phyloP scores from a whole-genome alignment of 2,797 vertebrate genomes.

The Anas bahamensis region DNA sequence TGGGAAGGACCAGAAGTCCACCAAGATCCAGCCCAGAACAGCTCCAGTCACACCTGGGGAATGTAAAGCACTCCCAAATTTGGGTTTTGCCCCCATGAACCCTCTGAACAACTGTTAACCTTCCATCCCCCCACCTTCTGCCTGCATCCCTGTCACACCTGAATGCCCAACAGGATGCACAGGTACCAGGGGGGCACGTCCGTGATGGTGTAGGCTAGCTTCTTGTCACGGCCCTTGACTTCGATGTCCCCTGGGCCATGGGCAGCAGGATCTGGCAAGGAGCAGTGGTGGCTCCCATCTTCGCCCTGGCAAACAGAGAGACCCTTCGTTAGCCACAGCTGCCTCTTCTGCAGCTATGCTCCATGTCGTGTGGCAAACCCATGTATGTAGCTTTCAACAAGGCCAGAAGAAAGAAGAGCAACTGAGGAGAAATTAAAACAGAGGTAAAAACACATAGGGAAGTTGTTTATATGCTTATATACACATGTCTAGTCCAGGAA shows the following conservation, averaged over 20 bases:
- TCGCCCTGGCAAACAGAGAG: constrained; percentile 76
- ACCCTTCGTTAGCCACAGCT: not conserved
- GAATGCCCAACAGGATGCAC: constrained; percentile 93
- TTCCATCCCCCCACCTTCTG: not conserved
- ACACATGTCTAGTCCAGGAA: not conserved
- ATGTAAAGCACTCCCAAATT: not conserved
- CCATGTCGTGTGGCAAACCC: not conserved
- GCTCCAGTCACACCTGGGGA: not conserved
- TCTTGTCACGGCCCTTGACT: constrained; percentile 39
- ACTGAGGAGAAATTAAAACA: not conserved
- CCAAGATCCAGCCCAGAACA: not conserved
- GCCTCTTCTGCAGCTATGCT: rapidly evolving
- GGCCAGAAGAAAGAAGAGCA: not conserved
- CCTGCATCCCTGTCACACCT: constrained; percentile 77
- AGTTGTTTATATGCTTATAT: not conserved
- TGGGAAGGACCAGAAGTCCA: not conserved
- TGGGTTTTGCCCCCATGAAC: not conserved
- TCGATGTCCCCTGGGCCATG: not conserved
- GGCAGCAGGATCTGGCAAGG: constrained; percentile 44
- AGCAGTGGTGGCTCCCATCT: constrained; percentile 71
- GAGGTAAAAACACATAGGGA: not conserved
- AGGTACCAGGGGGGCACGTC: constrained; percentile 95
- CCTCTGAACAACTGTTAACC: not conserved
- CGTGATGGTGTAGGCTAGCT: constrained; percentile 86
- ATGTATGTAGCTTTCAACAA: not conserved